Evolutionary conservation across 2,888 invertebrate species (phyloP), one percentile per base, ranked within the genome.

Genomic region (Chouioia cunea): DNA sequence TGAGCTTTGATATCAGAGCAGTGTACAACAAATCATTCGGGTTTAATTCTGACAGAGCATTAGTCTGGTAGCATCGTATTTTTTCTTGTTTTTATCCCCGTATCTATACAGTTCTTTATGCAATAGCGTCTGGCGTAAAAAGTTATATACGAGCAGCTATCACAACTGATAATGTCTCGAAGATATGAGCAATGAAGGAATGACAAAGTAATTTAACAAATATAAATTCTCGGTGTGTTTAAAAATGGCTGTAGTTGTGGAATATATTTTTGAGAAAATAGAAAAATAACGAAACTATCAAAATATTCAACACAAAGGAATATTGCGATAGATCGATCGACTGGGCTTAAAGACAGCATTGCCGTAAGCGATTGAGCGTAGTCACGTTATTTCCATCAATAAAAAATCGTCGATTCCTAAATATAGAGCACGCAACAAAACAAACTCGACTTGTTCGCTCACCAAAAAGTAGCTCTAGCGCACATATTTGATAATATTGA

Each of bases 81-180:
- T 63, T 43, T 16, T 44, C 18, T 54, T 14, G n/a, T 62, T 53
- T 53, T 53, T 1, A 16, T 53, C 23, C 12, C 3, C 16, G 3
- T 56, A 65, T 60, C 23, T 16, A 16, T 16, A 16, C 36, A 43
- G 6, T 27, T 27, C 48, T 60, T 20, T 6, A 20, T 14, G 16
- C 18, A 44, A 16, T n/a, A 62, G 63, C 63, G 68, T 68, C 68
- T 68, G 68, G 62, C 16, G 62, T 48, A 18, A 18, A 68, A 63
- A 68, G 68, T 44, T 57, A 36, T 22, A 48, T 14, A 14, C 10
- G 16, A 48, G 4, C n/a, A 53, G 22, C 14, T 43, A 50, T 43
- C n/a, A 50, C 15, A 1, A 14, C n/a, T 65, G 36, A 48, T 59
- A 57, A 62, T 1, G 36, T 1, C 6, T 36, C 36, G 36, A 36